Percentiles rank a stretch among this genome's conserved stretches.
phyloP scores from a whole-genome alignment of 35 echinoderm and acorn worm genomes.

The Chiridota heheva region DNA sequence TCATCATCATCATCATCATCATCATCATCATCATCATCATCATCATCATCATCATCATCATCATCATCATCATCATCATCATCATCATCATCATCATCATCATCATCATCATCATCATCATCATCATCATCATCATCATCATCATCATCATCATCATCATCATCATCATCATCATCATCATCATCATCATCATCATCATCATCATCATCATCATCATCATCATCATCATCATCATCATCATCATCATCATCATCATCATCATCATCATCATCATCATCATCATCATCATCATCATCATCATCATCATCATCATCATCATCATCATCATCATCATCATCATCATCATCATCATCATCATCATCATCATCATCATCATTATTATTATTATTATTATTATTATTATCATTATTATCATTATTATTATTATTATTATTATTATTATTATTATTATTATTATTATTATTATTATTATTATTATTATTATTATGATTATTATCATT shows the following conservation, averaged over 20 bases:
- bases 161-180: slow-evolving; percentile 13
- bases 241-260: neutral
- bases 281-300: neutral
- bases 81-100: slow-evolving; percentile 13
- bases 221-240: slow-evolving; percentile 13
- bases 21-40: slow-evolving; percentile 13
- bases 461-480: too few species aligned
- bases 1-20: slow-evolving; percentile 13
- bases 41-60: slow-evolving; percentile 13
- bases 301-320: neutral
- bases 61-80: slow-evolving; percentile 13
- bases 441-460: too few species aligned
- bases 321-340: slow-evolving; percentile 6
- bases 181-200: slow-evolving; percentile 13
- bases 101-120: slow-evolving; percentile 13
- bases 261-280: slow-evolving; percentile 7
- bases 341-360: neutral
- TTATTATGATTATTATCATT: too few species aligned
- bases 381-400: too few species aligned
- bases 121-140: slow-evolving; percentile 13
- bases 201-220: slow-evolving; percentile 13
- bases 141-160: slow-evolving; percentile 13
- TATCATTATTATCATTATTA: too few species aligned
- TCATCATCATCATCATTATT: slow-evolving; percentile 13
- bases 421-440: too few species aligned